Percentiles rank a stretch among this genome's conserved stretches.
Conservation (phyloP, 2,888 invertebrate species). For the Steromphala cineraria region DNA sequence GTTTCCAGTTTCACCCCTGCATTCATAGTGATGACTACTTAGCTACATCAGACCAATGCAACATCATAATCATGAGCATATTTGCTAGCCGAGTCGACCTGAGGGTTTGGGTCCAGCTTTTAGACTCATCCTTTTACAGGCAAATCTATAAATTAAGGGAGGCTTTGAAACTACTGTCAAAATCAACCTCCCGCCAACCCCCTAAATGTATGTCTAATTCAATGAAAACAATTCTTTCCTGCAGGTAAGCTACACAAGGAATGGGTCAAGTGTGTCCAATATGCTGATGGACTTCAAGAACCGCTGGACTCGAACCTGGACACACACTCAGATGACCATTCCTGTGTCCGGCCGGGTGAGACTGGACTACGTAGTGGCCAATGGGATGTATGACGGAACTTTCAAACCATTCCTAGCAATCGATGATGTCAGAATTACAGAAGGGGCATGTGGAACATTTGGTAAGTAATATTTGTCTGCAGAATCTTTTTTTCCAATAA, state of each 20-base stretch:
- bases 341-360: slow-evolving; percentile 37
- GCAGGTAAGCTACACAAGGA: background rate
- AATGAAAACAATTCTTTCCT: no score
- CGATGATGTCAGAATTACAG: slow-evolving; percentile 56
- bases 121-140: no score
- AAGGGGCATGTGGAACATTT: slow-evolving; percentile 53
- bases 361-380: slow-evolving; percentile 50
- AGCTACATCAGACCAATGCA: no score
- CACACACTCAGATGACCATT: slow-evolving; percentile 51
- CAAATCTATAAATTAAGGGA: no score
- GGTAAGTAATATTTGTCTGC: slow-evolving; percentile 42
- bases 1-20: no score
- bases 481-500: background rate
- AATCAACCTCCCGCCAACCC: no score
- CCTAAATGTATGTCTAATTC: no score
- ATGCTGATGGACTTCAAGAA: slow-evolving; percentile 32
- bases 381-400: slow-evolving; percentile 28
- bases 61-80: no score
- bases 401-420: slow-evolving; percentile 49
- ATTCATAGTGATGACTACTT: no score
- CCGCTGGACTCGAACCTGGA: slow-evolving; percentile 48
- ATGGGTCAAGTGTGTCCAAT: background rate
- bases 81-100: no score
- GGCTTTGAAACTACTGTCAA: no score
- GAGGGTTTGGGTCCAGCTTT: no score